These are phyloP conservation scores for Patiria pectinifera DNA, from an alignment of 53 echinoderm and acorn worm species.

Conservation along the genomic window DNA sequence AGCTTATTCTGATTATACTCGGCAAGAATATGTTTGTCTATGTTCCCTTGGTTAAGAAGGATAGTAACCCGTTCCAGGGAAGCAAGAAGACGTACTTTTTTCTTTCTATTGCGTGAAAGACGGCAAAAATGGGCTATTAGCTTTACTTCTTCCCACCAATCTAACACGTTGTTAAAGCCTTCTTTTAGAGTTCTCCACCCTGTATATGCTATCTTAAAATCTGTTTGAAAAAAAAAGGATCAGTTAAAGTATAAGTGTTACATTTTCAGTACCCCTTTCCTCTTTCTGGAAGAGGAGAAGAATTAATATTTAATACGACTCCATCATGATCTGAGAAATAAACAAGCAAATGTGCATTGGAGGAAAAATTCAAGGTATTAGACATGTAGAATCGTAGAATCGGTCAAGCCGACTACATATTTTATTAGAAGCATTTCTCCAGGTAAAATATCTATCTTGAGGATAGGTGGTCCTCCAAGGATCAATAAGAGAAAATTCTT, in stretches of 20 bases:
- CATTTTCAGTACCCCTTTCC: constrained; percentile 67
- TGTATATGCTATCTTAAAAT: constrained; percentile 31
- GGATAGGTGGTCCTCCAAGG: not conserved
- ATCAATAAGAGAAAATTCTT: not conserved
- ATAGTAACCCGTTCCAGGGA: not conserved
- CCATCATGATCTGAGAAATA: constrained; percentile 67
- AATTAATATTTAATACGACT: not conserved
- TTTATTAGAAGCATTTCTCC: constrained; percentile 48
- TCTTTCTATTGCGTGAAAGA: not conserved
- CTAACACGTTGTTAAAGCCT: constrained; percentile 23
- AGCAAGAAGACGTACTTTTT: not conserved
- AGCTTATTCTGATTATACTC: not conserved
- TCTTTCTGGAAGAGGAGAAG: not conserved
- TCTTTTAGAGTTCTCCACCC: constrained; percentile 67
- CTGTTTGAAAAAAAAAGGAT: constrained; percentile 53
- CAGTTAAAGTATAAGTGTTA: constrained; percentile 48
- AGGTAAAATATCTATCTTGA: constrained; percentile 22
- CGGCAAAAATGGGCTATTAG: constrained; percentile 36
- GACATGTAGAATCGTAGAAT: constrained; percentile 68
- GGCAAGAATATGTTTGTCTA: not conserved
- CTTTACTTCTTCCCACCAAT: constrained; percentile 75
- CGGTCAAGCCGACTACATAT: constrained; percentile 60
- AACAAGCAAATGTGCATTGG: not conserved
- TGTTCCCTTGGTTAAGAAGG: not conserved
- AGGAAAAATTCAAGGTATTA: not conserved